These are phyloP conservation scores for Limnephilus lunatus DNA, from an alignment of 2,888 invertebrate genomes.

Conservation along the genomic window DNA sequence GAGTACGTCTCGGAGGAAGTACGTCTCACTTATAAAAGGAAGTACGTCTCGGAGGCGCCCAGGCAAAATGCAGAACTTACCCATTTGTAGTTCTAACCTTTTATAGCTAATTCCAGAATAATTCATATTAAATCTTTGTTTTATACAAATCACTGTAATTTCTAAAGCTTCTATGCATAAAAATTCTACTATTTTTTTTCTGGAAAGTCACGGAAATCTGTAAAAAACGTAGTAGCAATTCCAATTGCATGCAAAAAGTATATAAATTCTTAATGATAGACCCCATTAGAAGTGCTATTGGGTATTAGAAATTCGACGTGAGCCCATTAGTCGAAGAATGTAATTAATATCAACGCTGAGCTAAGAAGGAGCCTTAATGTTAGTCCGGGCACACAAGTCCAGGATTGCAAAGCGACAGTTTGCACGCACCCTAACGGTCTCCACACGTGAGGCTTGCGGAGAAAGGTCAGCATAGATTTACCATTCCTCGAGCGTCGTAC, in stretches of 20 bases:
- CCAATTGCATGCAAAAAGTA: background rate
- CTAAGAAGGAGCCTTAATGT: background rate
- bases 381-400: background rate
- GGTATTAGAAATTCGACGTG: background rate
- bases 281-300: background rate
- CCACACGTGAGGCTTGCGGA: conserved; percentile 15
- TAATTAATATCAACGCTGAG: background rate
- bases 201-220: too few species aligned
- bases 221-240: too few species aligned
- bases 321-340: background rate
- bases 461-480: conserved; percentile 56
- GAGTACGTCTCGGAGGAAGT: too few species aligned
- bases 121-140: too few species aligned
- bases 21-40: too few species aligned
- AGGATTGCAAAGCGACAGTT: background rate
- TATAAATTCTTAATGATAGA: background rate
- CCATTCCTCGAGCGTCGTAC: conserved; percentile 31
- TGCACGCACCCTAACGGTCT: conserved; percentile 39
- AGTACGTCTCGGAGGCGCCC: too few species aligned
- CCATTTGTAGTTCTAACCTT: too few species aligned
- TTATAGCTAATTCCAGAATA: too few species aligned
- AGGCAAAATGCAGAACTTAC: too few species aligned
- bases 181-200: too few species aligned
- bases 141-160: too few species aligned
- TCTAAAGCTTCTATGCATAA: too few species aligned